Base-by-base conservation (phyloP, 2,888 invertebrate species). In the Ptychoptera contaminata region DNA sequence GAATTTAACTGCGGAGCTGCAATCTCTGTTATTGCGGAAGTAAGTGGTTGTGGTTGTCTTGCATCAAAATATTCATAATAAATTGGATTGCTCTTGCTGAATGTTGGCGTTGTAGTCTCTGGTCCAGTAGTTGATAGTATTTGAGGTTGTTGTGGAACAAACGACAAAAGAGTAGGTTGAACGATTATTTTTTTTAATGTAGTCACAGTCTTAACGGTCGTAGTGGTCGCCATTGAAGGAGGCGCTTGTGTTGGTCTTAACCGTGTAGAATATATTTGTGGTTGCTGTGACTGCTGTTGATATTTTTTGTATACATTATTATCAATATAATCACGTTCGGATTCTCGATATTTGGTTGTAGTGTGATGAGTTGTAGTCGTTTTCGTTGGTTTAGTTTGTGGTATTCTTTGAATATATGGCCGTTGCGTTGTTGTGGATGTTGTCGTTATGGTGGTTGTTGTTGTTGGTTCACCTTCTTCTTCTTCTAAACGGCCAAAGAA, bases 401-500 rank as follows among this genome's bases (percentile, higher is more conserved):
- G 42, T 16, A 15, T 16, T n/a, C 16, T 16, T 42, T 40, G 29
- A 29, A 14, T 29, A 15, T 30, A 40, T 40, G 12, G 40, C n/a
- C 6, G 40, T 14, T 30, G 30, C 40, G 6, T 59, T 16, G 67
- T 68, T 42, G 58, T 56, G n/a, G 56, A 60, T 31, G 55, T 59
- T 16, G 67, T 68, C 41, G 58, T 56, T 12, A 56, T 60, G 30
- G 55, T 37, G n/a, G 29, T 54, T 46, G 54, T 51, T 50, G 66
- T 65, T 2, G 67, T 58, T 40, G 67, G 64, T 47, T 57, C 54
- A 8, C 46, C 48, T 7, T 60, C 60, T 38, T 58, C 64, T 49
- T 69, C 71, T 56, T 83, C 78, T 45, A 82, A 63, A 1, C 79
- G 75, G 5, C 79, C 80, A 56, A 90, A 90, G 64, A 88, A 87